Evolutionary conservation across 1,140 invertebrate genomes (phyloP), one percentile per base, ranked within the genome.

Genomic region (Pantala flavescens): DNA sequence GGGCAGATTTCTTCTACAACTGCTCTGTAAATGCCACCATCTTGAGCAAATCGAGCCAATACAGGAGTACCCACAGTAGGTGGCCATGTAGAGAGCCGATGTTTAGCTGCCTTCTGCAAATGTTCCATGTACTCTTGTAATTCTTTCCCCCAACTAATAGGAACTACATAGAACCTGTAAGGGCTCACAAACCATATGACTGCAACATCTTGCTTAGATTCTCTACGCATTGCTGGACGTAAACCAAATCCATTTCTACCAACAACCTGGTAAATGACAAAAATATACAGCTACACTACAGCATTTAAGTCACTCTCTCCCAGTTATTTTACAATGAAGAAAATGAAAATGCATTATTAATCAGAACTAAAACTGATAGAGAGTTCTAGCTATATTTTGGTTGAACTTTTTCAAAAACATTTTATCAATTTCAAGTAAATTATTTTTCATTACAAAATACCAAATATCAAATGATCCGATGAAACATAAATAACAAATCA

Each of bases 1-100:
- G 85, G 83, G 76, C 86, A 85, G 0, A 84, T 79, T 24, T 87
- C 85, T 12, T 87, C 77, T 0, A 93, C 81, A 73, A 86, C 84
- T 0, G 89, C 90, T 63, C 91, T 82, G 80, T 92, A 90, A 9
- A 91, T 81, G 14, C 88, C 87, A 42, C 85, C 84, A 78, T 92
- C 90, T n/a, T 88, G 87, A 0, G 86, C 84, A 78, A 89, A 90
- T 19, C 86, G 81, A 10, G 89, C 90, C 63, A 92, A 84, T 0
- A 91, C 87, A 0, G 87, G 85, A 0, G 86, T 83, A 16, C 89
- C 89, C 11, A 83, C 77, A 78, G 75, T 70, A 7, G 73, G 49
- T 63, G 49, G 49, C 49, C 49, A 63, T 3, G 49, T 3, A 21
- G n/a, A 63, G 14, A 63, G 14, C 16, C 5, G n/a, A 63, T 63